Percentiles rank a stretch among this genome's conserved stretches.
These are phyloP conservation scores for Sphyrna mokarran DNA, from an alignment of 2,113 vertebrate species.

Conservation along the genomic window DNA sequence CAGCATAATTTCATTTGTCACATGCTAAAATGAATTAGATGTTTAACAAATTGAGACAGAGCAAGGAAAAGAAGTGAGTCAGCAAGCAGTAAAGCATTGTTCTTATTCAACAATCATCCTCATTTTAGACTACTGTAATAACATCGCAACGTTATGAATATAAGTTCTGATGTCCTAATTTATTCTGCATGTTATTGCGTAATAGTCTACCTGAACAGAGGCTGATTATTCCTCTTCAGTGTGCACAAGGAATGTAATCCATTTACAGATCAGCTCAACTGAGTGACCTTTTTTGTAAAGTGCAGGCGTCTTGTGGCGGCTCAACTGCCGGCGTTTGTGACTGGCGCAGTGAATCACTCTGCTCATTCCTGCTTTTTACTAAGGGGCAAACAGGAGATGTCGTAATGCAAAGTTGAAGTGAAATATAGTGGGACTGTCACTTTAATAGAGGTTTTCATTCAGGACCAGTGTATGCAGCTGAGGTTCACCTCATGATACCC, in stretches of 20 bases:
- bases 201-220: not conserved
- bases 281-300: constrained; percentile 16
- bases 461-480: not conserved
- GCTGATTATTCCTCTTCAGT: constrained; percentile 7
- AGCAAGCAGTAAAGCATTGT: not conserved
- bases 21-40: not conserved
- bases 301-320: constrained; percentile 15
- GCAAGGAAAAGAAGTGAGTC: not conserved
- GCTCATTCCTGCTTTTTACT: constrained; percentile 19
- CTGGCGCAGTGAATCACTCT: not conserved
- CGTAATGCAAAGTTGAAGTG: not conserved
- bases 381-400: not conserved
- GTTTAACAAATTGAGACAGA: not conserved
- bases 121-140: not conserved
- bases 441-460: not conserved
- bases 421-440: not conserved
- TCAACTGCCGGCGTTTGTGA: not conserved
- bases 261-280: constrained; percentile 3
- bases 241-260: constrained; percentile 11
- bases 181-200: not conserved
- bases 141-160: not conserved
- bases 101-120: not conserved
- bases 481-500: not conserved
- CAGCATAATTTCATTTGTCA: not conserved
- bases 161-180: not conserved